Evolutionary conservation across 2,113 vertebrate genomes (phyloP), one percentile per base, ranked within the genome.

Genomic region (Scatophagus argus): DNA sequence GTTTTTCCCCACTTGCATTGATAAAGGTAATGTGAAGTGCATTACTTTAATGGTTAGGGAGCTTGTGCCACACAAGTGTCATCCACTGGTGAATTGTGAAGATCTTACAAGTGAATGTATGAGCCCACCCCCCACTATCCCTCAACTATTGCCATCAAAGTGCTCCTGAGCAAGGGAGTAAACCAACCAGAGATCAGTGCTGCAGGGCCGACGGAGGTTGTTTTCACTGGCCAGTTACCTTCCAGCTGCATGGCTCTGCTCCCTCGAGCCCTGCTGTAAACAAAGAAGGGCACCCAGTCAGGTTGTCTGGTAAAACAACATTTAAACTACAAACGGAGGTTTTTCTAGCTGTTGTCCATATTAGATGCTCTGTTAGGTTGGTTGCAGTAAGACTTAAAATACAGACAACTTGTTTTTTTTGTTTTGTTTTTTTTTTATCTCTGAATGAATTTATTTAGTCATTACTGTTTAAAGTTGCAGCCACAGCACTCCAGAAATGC

Each of bases 181-280:
- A 84, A 79, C 19, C 25, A 10, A 39, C 25, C 32, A 13, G 58
- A 21, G 49, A 69, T 66, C 62, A 54, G 1, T 5, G 60, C 78
- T 88, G 74, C 55, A 21, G 74, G 74, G 60, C 73, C 44, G 46
- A 43, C 52, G 61, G 74, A 1, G n/a, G 74, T 65, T 82, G 67
- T 81, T 85, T 74, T 31, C 69, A 52, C 78, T 43, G 59, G 36
- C 65, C 31, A 6, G 34, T 58, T 78, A 87, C 75, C 75, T 77
- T 55, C 52, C 54, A 31, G 44, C 31, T 79, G 36, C 6, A 21
- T 41, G 27, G 25, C 32, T 27, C 9, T 10, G 38, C 51, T 77
- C 21, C 60, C 72, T 62, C 25, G 43, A 63, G 65, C 64, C 7
- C 27, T 54, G 36, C 54, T 73, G 54, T 76, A 75, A 74, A 79